phyloP scores from a whole-genome alignment of 2,888 invertebrate genomes.

The Phoenoteleia sp. region DNA sequence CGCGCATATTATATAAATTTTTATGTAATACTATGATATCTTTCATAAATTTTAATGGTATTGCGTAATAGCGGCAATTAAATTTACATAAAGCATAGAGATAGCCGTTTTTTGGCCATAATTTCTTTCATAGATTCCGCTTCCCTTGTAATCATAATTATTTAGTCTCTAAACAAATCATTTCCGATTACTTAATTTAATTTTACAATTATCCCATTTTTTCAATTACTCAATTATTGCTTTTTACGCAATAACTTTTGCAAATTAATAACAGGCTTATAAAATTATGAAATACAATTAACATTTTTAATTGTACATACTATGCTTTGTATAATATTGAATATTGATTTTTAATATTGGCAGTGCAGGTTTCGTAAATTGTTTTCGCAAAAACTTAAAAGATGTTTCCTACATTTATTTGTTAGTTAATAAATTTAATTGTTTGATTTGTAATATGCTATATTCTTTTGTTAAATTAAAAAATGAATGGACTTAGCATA shows the following conservation, averaged over 20 bases:
- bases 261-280: too few relatives aligned
- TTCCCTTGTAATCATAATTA: constrained; percentile 51
- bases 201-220: constrained; percentile 30
- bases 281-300: too few relatives aligned
- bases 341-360: too few relatives aligned
- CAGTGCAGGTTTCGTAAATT: too few relatives aligned
- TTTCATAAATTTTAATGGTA: constrained; percentile 27
- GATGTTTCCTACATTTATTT: too few relatives aligned
- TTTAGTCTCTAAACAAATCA: background rate
- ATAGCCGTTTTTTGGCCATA: constrained; percentile 25
- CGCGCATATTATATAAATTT: constrained; percentile 45
- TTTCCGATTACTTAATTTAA: constrained; percentile 57
- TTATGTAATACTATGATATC: constrained; percentile 45
- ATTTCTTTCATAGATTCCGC: constrained; percentile 43
- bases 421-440: too few relatives aligned
- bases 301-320: too few relatives aligned
- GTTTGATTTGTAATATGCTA: too few relatives aligned
- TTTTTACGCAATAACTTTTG: constrained; percentile 25
- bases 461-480: too few relatives aligned
- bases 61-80: constrained; percentile 49
- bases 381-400: too few relatives aligned
- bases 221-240: constrained; percentile 31
- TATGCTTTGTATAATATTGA: too few relatives aligned
- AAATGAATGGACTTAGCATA: too few relatives aligned
- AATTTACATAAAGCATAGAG: constrained; percentile 54